phyloP scores from a whole-genome alignment of 2,113 vertebrate genomes.

The Canis aureus region DNA sequence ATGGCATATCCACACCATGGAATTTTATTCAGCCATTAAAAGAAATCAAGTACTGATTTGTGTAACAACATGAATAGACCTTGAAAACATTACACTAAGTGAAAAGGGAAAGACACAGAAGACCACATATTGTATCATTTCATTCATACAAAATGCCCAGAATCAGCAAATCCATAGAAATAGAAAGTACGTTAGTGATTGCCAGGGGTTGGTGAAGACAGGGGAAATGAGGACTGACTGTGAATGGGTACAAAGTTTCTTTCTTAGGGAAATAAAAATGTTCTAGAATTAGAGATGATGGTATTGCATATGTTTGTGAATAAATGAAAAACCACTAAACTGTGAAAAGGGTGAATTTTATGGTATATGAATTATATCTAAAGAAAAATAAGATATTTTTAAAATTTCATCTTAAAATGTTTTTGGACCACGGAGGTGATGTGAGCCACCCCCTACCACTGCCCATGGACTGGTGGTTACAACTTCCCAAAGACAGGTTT shows the following conservation, averaged over 20 bases:
- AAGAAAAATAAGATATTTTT: neutral
- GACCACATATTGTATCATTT: neutral
- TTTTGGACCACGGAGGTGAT: neutral
- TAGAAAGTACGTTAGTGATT: neutral
- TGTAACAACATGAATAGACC: neutral
- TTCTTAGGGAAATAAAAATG: neutral
- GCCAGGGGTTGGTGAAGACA: neutral
- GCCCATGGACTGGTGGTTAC: neutral
- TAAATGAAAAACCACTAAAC: neutral
- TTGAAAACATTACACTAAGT: neutral
- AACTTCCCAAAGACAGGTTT: neutral
- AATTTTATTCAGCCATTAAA: conserved; percentile 21
- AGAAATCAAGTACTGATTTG: neutral
- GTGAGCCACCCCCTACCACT: neutral
- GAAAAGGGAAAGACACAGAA: neutral
- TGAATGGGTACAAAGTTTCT: neutral
- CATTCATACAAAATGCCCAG: neutral
- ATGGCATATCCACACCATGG: neutral
- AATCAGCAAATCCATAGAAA: conserved; percentile 39
- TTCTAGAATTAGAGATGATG: neutral
- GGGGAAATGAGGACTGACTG: neutral
- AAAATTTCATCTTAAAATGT: neutral
- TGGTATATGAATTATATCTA: neutral
- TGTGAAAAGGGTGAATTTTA: neutral
- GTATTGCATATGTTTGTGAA: neutral